phyloP scores from a whole-genome alignment of 2,797 vertebrate genomes.

The Margarornis squamiger region DNA sequence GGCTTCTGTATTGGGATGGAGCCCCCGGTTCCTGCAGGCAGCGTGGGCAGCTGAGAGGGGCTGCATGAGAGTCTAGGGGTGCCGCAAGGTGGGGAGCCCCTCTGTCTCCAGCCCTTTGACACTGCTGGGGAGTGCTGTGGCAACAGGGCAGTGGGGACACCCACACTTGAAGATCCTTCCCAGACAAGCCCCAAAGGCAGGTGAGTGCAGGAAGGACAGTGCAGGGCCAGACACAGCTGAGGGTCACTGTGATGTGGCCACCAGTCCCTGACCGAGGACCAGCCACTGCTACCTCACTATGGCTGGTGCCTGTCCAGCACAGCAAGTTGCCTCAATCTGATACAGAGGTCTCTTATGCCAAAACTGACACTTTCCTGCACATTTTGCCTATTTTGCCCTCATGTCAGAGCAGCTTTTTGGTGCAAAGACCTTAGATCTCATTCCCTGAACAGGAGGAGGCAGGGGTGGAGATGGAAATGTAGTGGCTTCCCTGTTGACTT shows the following conservation, averaged over 20 bases:
- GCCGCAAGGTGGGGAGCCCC: not conserved
- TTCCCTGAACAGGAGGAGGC: not conserved
- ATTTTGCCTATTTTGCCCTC: not conserved
- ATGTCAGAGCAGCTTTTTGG: not conserved
- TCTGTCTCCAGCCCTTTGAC: rapidly evolving
- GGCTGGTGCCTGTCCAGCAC: rapidly evolving
- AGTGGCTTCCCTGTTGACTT: not conserved
- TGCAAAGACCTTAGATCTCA: not conserved
- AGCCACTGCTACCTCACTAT: not conserved
- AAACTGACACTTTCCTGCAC: not conserved
- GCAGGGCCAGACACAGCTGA: not conserved
- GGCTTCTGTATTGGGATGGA: not conserved
- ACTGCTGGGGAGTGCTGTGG: not conserved
- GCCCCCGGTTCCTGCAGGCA: not conserved
- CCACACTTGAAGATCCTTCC: not conserved
- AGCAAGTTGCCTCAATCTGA: rapidly evolving
- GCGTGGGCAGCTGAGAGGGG: not conserved
- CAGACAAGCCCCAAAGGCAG: not conserved
- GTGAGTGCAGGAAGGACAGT: not conserved
- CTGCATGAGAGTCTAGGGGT: rapidly evolving
- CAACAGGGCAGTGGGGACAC: not conserved
- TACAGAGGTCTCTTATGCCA: not conserved
- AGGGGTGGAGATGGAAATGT: not conserved
- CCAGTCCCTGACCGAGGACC: not conserved
- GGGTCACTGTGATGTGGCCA: rapidly evolving